Conservation (phyloP, 2,113 vertebrate species). For the Arenaria interpres region DNA sequence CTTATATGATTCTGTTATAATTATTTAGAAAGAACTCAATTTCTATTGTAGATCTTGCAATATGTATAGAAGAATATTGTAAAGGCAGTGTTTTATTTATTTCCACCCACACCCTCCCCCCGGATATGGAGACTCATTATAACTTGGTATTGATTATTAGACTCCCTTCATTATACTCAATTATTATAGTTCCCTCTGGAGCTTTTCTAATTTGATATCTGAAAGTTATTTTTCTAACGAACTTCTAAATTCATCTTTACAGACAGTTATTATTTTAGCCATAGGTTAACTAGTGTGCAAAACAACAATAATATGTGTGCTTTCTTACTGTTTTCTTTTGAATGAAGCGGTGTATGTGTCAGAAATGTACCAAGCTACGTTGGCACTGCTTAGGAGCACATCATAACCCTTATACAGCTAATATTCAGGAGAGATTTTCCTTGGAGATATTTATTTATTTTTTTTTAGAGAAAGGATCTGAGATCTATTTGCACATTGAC, state of each 20-base stretch:
- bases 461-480: neutral
- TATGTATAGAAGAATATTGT: neutral
- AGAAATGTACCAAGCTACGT: neutral
- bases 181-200: neutral
- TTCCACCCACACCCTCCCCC: too few species aligned
- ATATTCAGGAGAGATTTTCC: neutral
- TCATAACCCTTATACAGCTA: neutral
- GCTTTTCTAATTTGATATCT: neutral
- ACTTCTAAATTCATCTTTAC: neutral
- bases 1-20: neutral
- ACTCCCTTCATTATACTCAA: neutral
- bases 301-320: neutral
- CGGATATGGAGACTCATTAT: neutral
- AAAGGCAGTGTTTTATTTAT: neutral
- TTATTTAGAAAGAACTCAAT: rapidly evolving
- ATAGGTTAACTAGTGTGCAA: neutral
- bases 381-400: neutral
- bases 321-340: neutral
- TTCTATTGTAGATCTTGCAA: neutral
- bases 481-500: neutral
- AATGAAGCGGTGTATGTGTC: neutral
- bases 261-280: neutral
- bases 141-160: neutral
- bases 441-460: neutral
- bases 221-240: neutral